Conservation (phyloP, 2,888 invertebrate genomes). For the Rapana venosa region DNA sequence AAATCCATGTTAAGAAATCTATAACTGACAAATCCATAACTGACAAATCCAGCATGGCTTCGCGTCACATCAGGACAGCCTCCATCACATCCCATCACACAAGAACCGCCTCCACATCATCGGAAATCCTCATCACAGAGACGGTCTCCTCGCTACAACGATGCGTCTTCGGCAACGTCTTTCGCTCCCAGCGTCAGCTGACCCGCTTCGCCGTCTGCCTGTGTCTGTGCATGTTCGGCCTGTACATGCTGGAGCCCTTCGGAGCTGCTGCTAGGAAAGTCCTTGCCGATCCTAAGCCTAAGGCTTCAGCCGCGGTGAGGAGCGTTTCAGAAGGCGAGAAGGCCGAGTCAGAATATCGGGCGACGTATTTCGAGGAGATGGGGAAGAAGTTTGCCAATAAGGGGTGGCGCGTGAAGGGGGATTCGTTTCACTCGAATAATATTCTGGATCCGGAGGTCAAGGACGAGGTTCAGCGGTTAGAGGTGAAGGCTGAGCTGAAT, state of each 20-base stretch:
- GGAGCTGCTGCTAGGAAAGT: not conserved
- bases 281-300: not conserved
- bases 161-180: slow-evolving; percentile 25
- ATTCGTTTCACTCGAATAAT: not conserved
- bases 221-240: not conserved
- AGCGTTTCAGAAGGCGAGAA: not conserved
- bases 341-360: not conserved
- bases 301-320: not conserved
- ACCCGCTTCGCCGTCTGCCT: slow-evolving; percentile 8
- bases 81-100: not conserved
- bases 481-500: not conserved
- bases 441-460: not conserved
- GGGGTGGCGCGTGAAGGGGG: not conserved
- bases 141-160: slow-evolving; percentile 27
- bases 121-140: slow-evolving; percentile 5
- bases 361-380: slow-evolving; percentile 26
- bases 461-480: not conserved
- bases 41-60: not conserved
- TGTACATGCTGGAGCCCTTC: slow-evolving; percentile 4
- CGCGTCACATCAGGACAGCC: not conserved
- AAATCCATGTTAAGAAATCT: not conserved
- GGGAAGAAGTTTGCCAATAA: not conserved
- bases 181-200: slow-evolving; percentile 28
- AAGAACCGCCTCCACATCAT: not conserved
- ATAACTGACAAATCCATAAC: not conserved